phyloP scores from a whole-genome alignment of 2,888 invertebrate species.

The Cryptophagus acutangulus region DNA sequence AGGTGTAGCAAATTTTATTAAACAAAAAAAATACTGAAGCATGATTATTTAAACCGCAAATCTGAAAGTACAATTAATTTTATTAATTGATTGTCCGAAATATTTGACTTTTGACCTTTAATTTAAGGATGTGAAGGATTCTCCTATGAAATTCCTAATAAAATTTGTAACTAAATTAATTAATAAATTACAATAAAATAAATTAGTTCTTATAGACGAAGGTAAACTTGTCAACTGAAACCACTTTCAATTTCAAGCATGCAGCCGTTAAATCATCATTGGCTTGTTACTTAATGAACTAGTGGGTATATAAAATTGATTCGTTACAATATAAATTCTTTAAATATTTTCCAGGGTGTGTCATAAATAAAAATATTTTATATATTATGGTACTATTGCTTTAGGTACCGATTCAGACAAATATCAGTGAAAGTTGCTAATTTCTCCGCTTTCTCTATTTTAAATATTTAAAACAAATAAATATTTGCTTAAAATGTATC shows the following conservation, averaged over 20 bases:
- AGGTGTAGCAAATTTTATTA: no score
- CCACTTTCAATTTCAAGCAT: conserved; percentile 28
- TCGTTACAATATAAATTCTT: conserved; percentile 5
- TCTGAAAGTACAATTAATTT: no score
- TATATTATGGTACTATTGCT: conserved; percentile 8
- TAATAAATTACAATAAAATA: no score
- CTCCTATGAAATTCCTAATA: no score
- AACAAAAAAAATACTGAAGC: no score
- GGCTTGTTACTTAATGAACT: conserved; percentile 8
- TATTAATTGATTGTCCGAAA: no score
- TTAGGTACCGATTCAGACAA: conserved; percentile 9
- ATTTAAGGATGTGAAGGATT: no score
- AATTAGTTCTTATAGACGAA: conserved; percentile 5
- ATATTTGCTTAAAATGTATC: conserved; percentile 1
- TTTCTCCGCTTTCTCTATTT: conserved; percentile 27
- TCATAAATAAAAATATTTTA: conserved; percentile 11
- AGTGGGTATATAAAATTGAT: conserved; percentile 1
- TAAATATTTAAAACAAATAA: conserved; percentile 19
- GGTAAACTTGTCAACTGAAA: conserved; percentile 25
- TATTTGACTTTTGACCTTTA: no score
- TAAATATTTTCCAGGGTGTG: conserved; percentile 15
- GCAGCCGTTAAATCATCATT: conserved; percentile 19
- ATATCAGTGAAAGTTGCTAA: conserved; percentile 25
- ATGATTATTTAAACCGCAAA: no score
- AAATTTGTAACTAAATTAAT: no score